phyloP scores from a whole-genome alignment of 2,888 invertebrate species.

The Saturnia japonica region DNA sequence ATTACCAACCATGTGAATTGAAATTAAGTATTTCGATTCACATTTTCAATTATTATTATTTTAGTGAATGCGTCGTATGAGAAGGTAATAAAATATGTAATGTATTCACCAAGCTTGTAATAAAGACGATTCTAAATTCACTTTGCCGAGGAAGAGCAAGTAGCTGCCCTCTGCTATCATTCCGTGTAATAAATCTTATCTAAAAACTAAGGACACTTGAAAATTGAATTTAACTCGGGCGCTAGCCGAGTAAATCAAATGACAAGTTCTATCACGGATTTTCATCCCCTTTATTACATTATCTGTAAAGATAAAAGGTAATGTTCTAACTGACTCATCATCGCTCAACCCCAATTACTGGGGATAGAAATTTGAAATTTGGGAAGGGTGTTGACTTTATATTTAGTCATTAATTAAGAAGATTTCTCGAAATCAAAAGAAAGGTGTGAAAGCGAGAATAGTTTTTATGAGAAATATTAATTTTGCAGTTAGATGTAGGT shows the following conservation, averaged over 20 bases:
- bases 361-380: too few relatives aligned
- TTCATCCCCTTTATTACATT: background rate
- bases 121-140: background rate
- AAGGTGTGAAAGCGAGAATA: too few relatives aligned
- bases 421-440: too few relatives aligned
- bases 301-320: background rate
- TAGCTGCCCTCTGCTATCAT: background rate
- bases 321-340: too few relatives aligned
- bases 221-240: slow-evolving; percentile 3
- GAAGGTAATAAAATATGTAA: background rate
- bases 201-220: background rate
- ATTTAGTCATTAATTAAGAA: too few relatives aligned
- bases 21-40: too few relatives aligned
- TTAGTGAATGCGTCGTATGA: background rate
- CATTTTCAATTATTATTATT: background rate
- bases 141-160: background rate
- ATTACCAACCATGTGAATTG: too few relatives aligned
- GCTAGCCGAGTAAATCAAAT: background rate
- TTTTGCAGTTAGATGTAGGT: too few relatives aligned
- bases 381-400: too few relatives aligned
- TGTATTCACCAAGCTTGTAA: background rate
- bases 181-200: background rate
- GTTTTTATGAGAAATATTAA: too few relatives aligned
- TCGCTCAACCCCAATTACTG: too few relatives aligned
- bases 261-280: background rate